Evolutionary conservation across 2,888 invertebrate genomes (phyloP), one percentile per base, ranked within the genome.

Genomic region (Campoplex capitator): DNA sequence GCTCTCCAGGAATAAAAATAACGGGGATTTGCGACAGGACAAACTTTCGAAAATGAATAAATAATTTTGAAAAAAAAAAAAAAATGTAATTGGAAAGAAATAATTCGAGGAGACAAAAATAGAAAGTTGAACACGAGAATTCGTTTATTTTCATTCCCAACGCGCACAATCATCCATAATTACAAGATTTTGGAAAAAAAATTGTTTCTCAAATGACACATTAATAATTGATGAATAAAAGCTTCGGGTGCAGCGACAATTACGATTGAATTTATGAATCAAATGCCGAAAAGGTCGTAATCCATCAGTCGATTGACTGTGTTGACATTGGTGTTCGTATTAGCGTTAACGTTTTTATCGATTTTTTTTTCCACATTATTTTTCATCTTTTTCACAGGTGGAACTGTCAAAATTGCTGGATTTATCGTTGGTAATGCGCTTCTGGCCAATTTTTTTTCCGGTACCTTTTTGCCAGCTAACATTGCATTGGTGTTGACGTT

Each of bases 271-370:
- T 28, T 28, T 11, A 9, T 2, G 28, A 28, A 45, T 68, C 68
- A 45, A 68, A 42, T 23, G 23, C 45, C 58, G 3, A 85, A 23
- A 62, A 67, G 74, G 83, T 88, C 51, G 78, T 78, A 67, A 45
- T 1, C 45, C 45, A 79, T 78, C 13, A 28, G 35, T 38, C 45
- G 65, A 48, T 71, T 54, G 32, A 67, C 67, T 18, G 67, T 54
- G 67, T 77, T 75, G 42, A 62, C 75, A 45, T 75, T 75, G 6
- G 16, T 45, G 74, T 68, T 74, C 18, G 35, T n/a, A 42, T 83
- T 83, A 71, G 58, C n/a, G 48, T 76, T 76, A 16, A 18, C 58
- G 42, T 76, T 62, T 32, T 68, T 54, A n/a, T 54, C 54, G 32
- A 16, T 13, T 62, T 75, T 58, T 28, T 42, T 58, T 58, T 2